phyloP scores from a whole-genome alignment of 2,113 vertebrate genomes.

The Chauna torquata region DNA sequence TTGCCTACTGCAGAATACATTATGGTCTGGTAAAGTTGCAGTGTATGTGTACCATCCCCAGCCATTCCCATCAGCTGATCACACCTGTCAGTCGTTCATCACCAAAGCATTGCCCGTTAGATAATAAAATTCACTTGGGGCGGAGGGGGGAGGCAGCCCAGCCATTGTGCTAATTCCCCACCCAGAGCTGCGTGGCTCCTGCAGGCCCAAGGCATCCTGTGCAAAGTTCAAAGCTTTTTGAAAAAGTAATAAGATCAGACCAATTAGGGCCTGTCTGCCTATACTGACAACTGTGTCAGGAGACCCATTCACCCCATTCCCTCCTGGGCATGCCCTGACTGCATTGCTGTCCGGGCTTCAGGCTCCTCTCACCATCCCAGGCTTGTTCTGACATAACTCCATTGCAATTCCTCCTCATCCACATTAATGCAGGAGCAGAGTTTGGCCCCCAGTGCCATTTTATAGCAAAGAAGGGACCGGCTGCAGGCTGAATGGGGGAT shows the following conservation, averaged over 20 bases:
- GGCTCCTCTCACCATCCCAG: slow-evolving; percentile 7
- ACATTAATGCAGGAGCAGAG: background rate
- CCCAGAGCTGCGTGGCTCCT: background rate
- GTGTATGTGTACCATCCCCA: slow-evolving; percentile 19
- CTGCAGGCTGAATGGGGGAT: background rate
- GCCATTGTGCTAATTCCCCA: slow-evolving; percentile 1
- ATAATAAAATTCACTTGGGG: background rate
- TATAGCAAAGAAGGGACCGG: background rate
- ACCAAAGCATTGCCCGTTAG: background rate
- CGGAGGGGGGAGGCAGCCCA: background rate
- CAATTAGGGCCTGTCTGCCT: slow-evolving; percentile 58
- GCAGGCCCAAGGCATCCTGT: slow-evolving; percentile 22
- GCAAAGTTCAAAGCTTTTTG: slow-evolving; percentile 63
- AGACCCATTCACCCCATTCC: background rate
- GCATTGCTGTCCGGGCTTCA: background rate
- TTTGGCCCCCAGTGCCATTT: background rate
- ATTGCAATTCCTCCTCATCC: background rate
- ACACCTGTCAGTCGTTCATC: slow-evolving; percentile 75
- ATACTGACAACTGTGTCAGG: slow-evolving; percentile 49
- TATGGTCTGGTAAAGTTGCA: slow-evolving; percentile 1
- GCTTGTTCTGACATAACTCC: background rate
- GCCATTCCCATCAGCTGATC: slow-evolving; percentile 68
- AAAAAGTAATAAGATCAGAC: slow-evolving; percentile 39
- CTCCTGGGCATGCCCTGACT: slow-evolving; percentile 14
- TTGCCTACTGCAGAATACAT: slow-evolving; percentile 64